These are phyloP conservation scores for Drosophila ananassae DNA, from an alignment of 1,140 invertebrate species.

Conservation along the genomic window DNA sequence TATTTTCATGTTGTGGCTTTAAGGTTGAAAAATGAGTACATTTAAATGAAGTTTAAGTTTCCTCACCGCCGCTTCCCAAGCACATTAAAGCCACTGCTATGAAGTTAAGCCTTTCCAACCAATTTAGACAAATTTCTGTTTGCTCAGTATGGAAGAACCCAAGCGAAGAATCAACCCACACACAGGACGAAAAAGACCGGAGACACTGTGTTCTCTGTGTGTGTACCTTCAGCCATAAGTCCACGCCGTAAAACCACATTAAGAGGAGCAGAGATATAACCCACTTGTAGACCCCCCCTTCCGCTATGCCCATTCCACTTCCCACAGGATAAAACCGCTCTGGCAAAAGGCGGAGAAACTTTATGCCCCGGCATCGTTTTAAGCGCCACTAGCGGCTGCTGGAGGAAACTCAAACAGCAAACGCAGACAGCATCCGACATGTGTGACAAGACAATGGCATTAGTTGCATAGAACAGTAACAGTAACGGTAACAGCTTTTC, in stretches of 20 bases:
- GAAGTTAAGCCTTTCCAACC: slow-evolving; percentile 29
- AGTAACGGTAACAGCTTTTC: slow-evolving; percentile 11
- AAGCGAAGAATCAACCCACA: slow-evolving; percentile 34
- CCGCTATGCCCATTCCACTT: not conserved
- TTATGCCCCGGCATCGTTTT: slow-evolving; percentile 29
- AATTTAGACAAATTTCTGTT: slow-evolving; percentile 49
- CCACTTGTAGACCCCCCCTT: not conserved
- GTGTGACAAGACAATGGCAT: slow-evolving; percentile 53
- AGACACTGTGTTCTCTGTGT: slow-evolving; percentile 22
- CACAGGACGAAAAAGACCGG: slow-evolving; percentile 20
- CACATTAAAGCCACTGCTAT: not conserved
- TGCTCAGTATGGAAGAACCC: slow-evolving; percentile 20
- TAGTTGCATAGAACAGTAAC: slow-evolving; percentile 39
- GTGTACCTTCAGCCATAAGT: slow-evolving; percentile 46
- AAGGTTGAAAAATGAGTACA: not conserved
- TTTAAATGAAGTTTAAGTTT: not conserved
- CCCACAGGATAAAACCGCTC: not conserved
- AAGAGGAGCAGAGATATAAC: slow-evolving; percentile 31
- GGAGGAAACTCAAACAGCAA: slow-evolving; percentile 28
- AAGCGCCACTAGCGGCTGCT: slow-evolving; percentile 9
- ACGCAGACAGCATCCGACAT: slow-evolving; percentile 40
- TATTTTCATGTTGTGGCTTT: not conserved
- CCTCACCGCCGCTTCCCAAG: not conserved
- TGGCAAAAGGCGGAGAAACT: slow-evolving; percentile 12
- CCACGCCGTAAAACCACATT: slow-evolving; percentile 46